Evolutionary conservation across 2,888 invertebrate species (phyloP), one percentile per base, ranked within the genome.

Genomic region (Epiblema foenella): DNA sequence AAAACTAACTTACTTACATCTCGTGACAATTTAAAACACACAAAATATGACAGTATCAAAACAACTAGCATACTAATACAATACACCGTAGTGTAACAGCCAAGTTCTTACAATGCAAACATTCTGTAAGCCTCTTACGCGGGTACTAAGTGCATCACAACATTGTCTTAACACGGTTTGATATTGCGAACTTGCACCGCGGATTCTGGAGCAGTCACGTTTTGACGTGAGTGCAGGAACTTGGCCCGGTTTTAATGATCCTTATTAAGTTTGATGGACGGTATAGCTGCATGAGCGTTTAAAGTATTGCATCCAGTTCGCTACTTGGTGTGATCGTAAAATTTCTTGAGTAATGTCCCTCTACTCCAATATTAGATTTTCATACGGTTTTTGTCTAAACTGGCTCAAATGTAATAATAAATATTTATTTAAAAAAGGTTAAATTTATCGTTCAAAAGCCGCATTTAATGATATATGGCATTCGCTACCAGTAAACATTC

Each of bases 21-120:
- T n/a, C 51, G n/a, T 8, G 29, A 20, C n/a, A 0, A 29, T 10
- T 4, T 33, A 33, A 29, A 54, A 68, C 52, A 54, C 33, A 52
- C 42, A 37, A 39, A 59, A 59, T 20, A 49, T n/a, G 24, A 49
- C 4, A 24, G 24, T 62, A 29, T 49, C 62, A 62, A 12, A 33
- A 49, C 49, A 46, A 20, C 20, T 67, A 24, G 17, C 37, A 49
- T 58, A 51, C 29, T 20, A 65, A 59, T 17, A 59, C 52, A 70
- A 46, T 52, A 46, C 69, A 46, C 18, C 11, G 51, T 49, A 64
- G 64, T 52, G n/a, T 4, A 20, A 46, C 56, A 11, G 54, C 67
- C 57, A 62, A 67, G 71, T 71, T 62, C 54, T 24, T 4, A 65
- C 20, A 71, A 56, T 33, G 49, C 64, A 66, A 65, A 68, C 73